Evolutionary conservation across 1,140 invertebrate genomes (phyloP), one percentile per base, ranked within the genome.

Genomic region (Dendrolimus punctatus): DNA sequence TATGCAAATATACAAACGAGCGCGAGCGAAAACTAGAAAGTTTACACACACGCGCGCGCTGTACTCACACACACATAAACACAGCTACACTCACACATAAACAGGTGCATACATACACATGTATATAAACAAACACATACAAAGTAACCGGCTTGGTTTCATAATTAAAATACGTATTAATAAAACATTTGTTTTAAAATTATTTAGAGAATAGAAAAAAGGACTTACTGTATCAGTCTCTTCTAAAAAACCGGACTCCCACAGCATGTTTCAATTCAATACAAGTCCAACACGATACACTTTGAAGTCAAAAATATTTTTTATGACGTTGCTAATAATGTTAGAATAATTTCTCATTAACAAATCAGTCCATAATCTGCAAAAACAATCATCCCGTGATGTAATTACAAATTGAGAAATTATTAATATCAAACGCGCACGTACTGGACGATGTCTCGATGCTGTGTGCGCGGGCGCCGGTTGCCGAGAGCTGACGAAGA

Each of bases 11-110:
- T 72, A 58, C 23, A 23, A 60, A 53, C 58, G 58, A 74, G 71
- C 66, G 60, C 73, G 73, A 82, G 79, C 80, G 80, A 84, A 85
- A 85, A 85, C 80, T 86, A 86, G 82, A 86, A 86, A 86, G 82
- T 86, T 80, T 58, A 79, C 80, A 51, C 77, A 74, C 74, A 83
- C 82, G 68, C 9, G 50, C 60, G 59, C 66, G 62, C 63, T 68
- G 64, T 38, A 43, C 48, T 50, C 58, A 39, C 57, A 23, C 23
- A 23, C 23, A 23, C 23, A 23, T 23, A 23, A 23, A 23, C 23
- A 23, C 23, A 23, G 23, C 23, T 23, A 23, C 23, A 23, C 23
- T 23, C 23, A 23, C 23, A 23, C 23, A 23, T 23, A 23, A 23
- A 23, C 23, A 23, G 23, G 3, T 23, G 23, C 23, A 23, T 23